Evolutionary conservation across 2,797 vertebrate genomes (phyloP).

Genomic region (Potorous gilbertii): DNA sequence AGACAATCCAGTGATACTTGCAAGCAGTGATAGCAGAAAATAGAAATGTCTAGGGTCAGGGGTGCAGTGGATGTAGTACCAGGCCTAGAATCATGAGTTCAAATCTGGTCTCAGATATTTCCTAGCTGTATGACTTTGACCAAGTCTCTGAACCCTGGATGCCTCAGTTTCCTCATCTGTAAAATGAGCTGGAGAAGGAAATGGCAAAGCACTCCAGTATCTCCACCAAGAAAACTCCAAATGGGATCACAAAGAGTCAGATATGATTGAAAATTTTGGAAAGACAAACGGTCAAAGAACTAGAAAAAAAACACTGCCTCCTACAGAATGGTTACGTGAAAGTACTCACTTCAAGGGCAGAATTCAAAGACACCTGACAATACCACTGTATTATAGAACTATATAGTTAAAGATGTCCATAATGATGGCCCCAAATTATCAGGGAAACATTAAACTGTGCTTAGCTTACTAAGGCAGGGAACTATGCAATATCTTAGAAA

Average conservation of each 20-base stretch:
- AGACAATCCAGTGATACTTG: not conserved
- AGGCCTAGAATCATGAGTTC: not conserved
- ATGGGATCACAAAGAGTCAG: not conserved
- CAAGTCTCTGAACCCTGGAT: not conserved
- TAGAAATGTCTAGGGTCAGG: not conserved
- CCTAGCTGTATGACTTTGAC: not conserved
- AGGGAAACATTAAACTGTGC: not conserved
- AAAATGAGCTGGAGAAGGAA: not conserved
- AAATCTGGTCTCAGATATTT: not conserved
- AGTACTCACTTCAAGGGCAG: not conserved
- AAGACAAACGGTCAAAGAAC: not conserved
- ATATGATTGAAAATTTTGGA: not conserved
- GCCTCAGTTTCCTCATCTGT: not conserved
- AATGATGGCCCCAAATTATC: not conserved
- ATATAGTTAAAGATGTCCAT: not conserved
- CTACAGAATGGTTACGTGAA: not conserved
- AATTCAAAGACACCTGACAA: not conserved
- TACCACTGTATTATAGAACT: not conserved
- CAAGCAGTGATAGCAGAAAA: not conserved
- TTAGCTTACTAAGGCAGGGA: not conserved
- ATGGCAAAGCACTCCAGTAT: not conserved
- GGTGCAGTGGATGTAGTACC: not conserved
- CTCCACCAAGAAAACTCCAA: not conserved
- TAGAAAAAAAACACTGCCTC: not conserved
- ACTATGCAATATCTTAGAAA: not conserved